phyloP scores from a whole-genome alignment of 1,140 invertebrate species.

The Drosophila kikkawai region DNA sequence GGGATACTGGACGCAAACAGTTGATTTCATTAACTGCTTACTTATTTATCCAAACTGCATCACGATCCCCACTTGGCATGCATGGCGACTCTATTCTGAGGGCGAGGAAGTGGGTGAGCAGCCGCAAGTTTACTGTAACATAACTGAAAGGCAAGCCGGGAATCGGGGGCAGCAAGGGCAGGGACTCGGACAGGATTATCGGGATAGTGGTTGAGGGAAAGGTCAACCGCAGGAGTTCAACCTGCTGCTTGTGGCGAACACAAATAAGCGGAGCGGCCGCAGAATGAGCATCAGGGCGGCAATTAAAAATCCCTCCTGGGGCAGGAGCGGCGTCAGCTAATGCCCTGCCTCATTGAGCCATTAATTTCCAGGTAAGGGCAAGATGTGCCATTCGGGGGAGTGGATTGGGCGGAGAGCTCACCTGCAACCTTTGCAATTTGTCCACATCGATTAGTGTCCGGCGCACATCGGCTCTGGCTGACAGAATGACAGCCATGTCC shows the following conservation, averaged over 20 bases:
- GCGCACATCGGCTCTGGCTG: slow-evolving; percentile 58
- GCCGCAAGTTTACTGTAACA: slow-evolving; percentile 46
- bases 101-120: neutral
- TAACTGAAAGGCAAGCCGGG: slow-evolving; percentile 23
- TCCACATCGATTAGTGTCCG: slow-evolving; percentile 76
- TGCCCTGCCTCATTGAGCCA: slow-evolving; percentile 67
- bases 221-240: slow-evolving; percentile 39
- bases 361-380: slow-evolving; percentile 64
- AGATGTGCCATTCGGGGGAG: slow-evolving; percentile 41
- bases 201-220: slow-evolving; percentile 16
- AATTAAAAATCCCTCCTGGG: slow-evolving; percentile 70
- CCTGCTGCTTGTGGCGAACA: slow-evolving; percentile 39
- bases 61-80: slow-evolving; percentile 22
- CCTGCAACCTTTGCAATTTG: slow-evolving; percentile 61
- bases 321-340: slow-evolving; percentile 43
- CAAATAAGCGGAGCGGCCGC: slow-evolving; percentile 68
- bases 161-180: neutral
- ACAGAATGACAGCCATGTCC: slow-evolving; percentile 77
- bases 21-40: slow-evolving; percentile 40
- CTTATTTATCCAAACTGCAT: slow-evolving; percentile 41
- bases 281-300: slow-evolving; percentile 55
- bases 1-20: neutral
- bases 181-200: slow-evolving; percentile 17
- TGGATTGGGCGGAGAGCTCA: neutral
- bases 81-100: neutral